Evolutionary conservation across 2,113 vertebrate genomes (phyloP).

Genomic region (Accipiter cooperii): DNA sequence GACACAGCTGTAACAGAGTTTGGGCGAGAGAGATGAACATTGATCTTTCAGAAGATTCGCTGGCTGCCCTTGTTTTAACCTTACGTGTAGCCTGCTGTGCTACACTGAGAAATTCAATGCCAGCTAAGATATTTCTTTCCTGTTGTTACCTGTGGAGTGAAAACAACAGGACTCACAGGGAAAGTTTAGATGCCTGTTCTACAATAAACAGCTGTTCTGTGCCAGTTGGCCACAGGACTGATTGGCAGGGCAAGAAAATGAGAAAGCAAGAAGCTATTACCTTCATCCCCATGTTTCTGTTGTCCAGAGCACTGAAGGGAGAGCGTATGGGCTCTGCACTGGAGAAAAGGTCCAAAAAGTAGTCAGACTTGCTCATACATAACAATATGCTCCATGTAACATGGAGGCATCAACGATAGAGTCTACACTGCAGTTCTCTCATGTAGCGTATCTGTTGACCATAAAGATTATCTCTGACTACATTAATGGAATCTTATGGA

Average conservation of each 20-base stretch:
- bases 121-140: not conserved
- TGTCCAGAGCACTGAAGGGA: not conserved
- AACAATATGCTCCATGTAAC: not conserved
- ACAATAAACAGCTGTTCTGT: not conserved
- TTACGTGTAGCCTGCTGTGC: not conserved
- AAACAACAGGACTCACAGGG: not conserved
- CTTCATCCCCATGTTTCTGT: not conserved
- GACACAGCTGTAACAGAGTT: not conserved
- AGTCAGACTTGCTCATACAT: not conserved
- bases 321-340: not conserved
- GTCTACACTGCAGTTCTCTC: not conserved
- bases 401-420: not conserved
- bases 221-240: not conserved
- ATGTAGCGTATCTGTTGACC: not conserved
- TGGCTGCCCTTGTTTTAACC: not conserved
- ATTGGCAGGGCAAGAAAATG: not conserved
- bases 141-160: not conserved
- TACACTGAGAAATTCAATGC: not conserved
- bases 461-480: not conserved
- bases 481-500: not conserved
- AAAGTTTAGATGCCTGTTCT: not conserved
- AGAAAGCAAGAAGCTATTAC: not conserved
- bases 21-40: not conserved
- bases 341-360: not conserved
- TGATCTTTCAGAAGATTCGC: not conserved